Percentiles rank a stretch among this genome's conserved stretches.
These are phyloP conservation scores for Chondrilla cf. caribensis DNA, from an alignment of 37 sponge, comb jelly and placozoan species.

Conservation along the genomic window DNA sequence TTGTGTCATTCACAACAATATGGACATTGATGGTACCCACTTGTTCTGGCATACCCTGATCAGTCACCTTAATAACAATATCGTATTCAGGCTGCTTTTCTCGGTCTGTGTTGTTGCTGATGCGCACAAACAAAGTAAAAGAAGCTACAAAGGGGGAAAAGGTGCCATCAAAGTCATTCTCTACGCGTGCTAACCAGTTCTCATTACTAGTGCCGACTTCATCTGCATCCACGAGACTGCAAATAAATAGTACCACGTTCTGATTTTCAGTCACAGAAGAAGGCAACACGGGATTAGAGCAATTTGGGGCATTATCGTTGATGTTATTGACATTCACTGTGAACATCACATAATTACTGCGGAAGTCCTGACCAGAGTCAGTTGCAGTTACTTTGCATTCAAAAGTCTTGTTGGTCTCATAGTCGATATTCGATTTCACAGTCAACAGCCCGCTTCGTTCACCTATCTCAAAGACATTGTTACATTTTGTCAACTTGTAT, in stretches of 20 bases:
- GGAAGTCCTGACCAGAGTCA: not conserved
- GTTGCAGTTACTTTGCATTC: not conserved
- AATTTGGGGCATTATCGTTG: not conserved
- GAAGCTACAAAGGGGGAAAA: too few species aligned
- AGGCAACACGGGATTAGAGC: not conserved
- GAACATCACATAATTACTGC: not conserved
- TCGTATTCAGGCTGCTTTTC: not conserved
- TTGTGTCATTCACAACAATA: not conserved
- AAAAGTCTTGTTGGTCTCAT: not conserved
- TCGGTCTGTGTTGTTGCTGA: not conserved
- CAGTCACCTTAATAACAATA: not conserved
- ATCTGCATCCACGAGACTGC: too few species aligned
- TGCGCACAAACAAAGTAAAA: too few species aligned
- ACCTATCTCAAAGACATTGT: not conserved
- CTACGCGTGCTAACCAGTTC: too few species aligned
- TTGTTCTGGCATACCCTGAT: not conserved
- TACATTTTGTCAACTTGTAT: not conserved
- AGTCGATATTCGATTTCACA: not conserved
- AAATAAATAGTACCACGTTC: too few species aligned
- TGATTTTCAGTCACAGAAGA: too few species aligned
- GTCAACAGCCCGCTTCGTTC: not conserved
- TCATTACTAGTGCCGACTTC: too few species aligned
- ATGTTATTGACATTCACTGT: not conserved
- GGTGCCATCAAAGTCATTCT: too few species aligned
- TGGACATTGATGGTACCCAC: not conserved